Percentiles rank a stretch among this genome's conserved stretches.
Evolutionary conservation across 2,797 vertebrate species (phyloP).

Genomic region (Lepilemur ruficaudatus): DNA sequence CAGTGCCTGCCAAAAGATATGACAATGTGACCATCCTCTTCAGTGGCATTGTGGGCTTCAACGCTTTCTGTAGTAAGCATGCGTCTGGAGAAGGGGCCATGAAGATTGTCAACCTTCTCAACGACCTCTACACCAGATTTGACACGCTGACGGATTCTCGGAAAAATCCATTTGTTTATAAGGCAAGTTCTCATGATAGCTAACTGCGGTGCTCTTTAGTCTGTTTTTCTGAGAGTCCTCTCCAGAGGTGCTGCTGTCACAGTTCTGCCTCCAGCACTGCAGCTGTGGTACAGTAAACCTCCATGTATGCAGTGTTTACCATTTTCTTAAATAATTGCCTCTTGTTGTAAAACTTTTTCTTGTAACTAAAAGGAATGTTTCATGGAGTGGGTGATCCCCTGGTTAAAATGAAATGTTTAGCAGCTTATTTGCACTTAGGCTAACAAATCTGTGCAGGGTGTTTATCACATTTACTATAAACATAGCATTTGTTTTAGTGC

Average conservation of each 20-base stretch:
- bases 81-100: conserved; percentile 99
- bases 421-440: background rate
- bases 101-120: conserved; percentile 99
- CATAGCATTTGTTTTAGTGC: background rate
- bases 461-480: conserved; percentile 10
- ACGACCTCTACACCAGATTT: conserved; percentile 98
- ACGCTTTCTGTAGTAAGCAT: conserved; percentile 97
- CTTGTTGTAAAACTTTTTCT: background rate
- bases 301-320: background rate
- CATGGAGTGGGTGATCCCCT: background rate
- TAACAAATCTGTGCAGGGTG: background rate
- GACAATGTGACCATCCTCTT: conserved; percentile 99
- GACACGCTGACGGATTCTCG: conserved; percentile 98
- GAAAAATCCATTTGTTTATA: conserved; percentile 98
- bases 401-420: background rate
- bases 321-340: background rate
- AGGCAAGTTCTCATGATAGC: conserved; percentile 85
- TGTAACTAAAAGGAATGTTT: background rate
- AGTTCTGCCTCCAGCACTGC: accelerated
- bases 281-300: background rate
- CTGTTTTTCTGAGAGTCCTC: background rate
- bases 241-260: accelerated
- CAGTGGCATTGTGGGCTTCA: conserved; percentile 98
- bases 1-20: conserved; percentile 96
- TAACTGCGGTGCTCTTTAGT: accelerated